A percentile compares a stretch with the other conserved stretches of the same genome.
Conservation (phyloP, 1,140 invertebrate genomes). For the Anoplolepis gracilipes region DNA sequence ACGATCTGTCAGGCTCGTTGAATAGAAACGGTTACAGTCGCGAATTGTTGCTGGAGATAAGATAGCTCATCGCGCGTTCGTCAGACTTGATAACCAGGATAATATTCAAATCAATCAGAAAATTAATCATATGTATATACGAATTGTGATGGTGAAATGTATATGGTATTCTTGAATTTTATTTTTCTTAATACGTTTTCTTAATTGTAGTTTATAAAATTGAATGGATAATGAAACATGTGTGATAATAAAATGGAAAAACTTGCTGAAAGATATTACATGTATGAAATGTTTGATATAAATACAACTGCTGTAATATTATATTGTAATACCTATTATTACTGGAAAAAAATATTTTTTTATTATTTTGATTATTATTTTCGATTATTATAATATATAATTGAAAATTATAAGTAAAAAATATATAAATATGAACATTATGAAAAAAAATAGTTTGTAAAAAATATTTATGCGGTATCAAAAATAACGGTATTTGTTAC, state of each 20-base stretch:
- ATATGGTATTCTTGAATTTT: not conserved
- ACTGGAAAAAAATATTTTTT: not conserved
- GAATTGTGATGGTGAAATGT: not conserved
- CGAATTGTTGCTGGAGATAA: not conserved
- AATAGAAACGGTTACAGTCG: slow-evolving; percentile 19
- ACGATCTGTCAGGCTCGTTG: not conserved
- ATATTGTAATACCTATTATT: not conserved
- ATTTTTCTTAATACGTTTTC: not conserved
- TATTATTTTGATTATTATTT: too few species aligned
- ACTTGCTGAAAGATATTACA: not conserved
- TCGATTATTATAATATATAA: not conserved
- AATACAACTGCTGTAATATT: not conserved
- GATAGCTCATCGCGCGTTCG: not conserved
- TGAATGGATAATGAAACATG: not conserved
- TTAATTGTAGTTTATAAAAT: not conserved
- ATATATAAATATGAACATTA: not conserved
- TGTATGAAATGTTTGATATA: not conserved
- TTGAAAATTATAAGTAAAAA: not conserved
- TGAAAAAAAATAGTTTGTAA: not conserved
- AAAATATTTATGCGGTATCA: too few species aligned
- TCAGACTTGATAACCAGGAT: not conserved
- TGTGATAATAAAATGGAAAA: not conserved
- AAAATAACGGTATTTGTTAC: too few species aligned
- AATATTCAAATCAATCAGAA: not conserved
- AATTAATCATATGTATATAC: not conserved